These are phyloP conservation scores for Julus scandinavius DNA, from an alignment of 2,888 invertebrate species.

Conservation along the genomic window DNA sequence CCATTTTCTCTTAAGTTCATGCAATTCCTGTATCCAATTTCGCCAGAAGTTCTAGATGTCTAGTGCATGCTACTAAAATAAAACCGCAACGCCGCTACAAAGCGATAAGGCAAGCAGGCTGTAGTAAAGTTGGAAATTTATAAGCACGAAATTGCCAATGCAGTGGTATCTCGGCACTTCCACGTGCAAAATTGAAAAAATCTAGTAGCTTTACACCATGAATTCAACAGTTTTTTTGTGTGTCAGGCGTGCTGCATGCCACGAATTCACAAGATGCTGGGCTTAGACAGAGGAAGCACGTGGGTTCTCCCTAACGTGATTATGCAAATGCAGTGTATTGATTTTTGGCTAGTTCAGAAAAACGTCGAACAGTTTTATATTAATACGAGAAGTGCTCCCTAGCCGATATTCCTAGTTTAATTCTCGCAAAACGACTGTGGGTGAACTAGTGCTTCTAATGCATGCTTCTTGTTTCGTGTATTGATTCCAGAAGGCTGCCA, in stretches of 20 bases:
- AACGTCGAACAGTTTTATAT: not conserved
- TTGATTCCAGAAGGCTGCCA: not conserved
- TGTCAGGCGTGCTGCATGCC: not conserved
- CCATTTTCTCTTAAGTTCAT: no score
- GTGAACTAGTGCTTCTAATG: not conserved
- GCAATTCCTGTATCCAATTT: no score
- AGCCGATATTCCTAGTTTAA: constrained; percentile 30
- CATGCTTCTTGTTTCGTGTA: constrained; percentile 13
- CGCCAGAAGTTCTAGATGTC: no score
- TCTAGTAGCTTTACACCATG: not conserved
- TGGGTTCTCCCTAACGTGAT: not conserved
- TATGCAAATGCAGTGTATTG: constrained; percentile 1
- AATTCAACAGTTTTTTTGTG: not conserved
- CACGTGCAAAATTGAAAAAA: not conserved
- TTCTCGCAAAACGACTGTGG: not conserved
- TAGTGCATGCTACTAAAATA: not conserved
- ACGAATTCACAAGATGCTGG: not conserved
- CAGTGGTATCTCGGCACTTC: not conserved
- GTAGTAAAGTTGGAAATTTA: not conserved
- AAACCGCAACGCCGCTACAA: not conserved
- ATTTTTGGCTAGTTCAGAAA: not conserved
- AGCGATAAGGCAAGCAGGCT: no score
- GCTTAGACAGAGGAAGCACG: not conserved
- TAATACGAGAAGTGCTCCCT: not conserved
- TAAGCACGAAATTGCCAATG: not conserved